Base-by-base conservation (phyloP, 2,888 invertebrate species). In the Ischnus inquisitorius region DNA sequence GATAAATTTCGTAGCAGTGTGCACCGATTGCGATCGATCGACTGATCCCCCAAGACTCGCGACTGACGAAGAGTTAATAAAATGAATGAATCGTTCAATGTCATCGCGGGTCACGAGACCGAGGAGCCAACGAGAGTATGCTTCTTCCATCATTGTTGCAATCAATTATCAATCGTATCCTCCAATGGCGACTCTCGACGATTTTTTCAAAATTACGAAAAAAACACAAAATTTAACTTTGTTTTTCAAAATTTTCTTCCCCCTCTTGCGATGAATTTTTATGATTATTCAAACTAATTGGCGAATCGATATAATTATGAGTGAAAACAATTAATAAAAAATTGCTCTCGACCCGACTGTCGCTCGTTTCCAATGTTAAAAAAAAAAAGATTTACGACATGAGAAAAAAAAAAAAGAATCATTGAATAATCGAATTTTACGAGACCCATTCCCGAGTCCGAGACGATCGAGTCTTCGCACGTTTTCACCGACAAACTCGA, bases 11-110 rank as follows among this genome's bases (percentile, higher is more conserved):
- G 54, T 28, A 86, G 84, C 87, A 87, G 87, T 87, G 87, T 87
- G 87, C 87, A 87, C 86, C 86, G 87, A 87, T 87, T 87, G 84
- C 84, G 87, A 85, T 85, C 84, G 86, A 87, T 87, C 87, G 86
- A 86, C 84, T 76, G 81, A 81, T 84, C 83, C 34, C 34, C 34
- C 84, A 76, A 75, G 86, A 83, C 87, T 85, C 85, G 84, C 87
- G 86, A 80, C 57, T 81, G 81, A 84, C 77, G 62, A 57, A 76
- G 64, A 68, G 48, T 48, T 6, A 34, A 34, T 34, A 34, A 34
- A 34, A 34, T 57, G n/a, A 16, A 65, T 54, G 54, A 67, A 22
- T 57, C 74, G 64, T 67, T 72, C 57, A 69, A 71, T n/a, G 80
- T 84, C 80, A 78, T 84, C 84, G 84, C 84, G 84, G 68, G 84